Percentiles rank a stretch among this genome's conserved stretches.
phyloP scores from a whole-genome alignment of 2,888 invertebrate species.

The Pristionchus mayeri region DNA sequence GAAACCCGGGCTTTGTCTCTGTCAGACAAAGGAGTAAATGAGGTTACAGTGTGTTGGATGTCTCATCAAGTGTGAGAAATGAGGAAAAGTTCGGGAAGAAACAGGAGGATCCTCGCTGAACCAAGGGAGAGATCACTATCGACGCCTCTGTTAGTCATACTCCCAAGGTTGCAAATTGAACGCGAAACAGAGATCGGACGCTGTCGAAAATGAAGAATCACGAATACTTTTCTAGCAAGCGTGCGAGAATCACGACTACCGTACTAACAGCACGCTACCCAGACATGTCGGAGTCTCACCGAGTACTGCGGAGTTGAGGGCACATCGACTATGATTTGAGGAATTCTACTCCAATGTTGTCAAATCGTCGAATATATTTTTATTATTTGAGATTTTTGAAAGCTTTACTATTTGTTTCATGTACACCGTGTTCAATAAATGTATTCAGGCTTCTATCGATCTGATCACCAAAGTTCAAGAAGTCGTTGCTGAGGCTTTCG shows the following conservation, averaged over 20 bases:
- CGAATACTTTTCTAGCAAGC: too few relatives aligned
- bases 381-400: too few relatives aligned
- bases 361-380: too few relatives aligned
- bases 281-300: too few relatives aligned
- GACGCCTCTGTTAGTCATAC: conserved; percentile 18
- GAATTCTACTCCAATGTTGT: too few relatives aligned
- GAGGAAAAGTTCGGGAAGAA: conserved; percentile 17
- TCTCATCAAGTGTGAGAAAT: not conserved
- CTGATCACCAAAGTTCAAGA: conserved; percentile 66
- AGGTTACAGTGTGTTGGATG: not conserved
- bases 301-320: too few relatives aligned
- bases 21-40: not conserved
- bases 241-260: too few relatives aligned
- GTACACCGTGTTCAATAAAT: too few relatives aligned
- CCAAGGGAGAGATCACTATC: not conserved
- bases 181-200: not conserved
- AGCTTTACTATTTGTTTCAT: too few relatives aligned
- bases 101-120: not conserved
- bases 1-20: too few relatives aligned
- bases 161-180: not conserved
- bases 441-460: conserved; percentile 66
- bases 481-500: conserved; percentile 66
- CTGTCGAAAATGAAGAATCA: not conserved
- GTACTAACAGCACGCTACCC: too few relatives aligned
- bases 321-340: too few relatives aligned